Evolutionary conservation across 2,888 invertebrate species (phyloP), one percentile per base, ranked within the genome.

Genomic region (Allacma fusca): DNA sequence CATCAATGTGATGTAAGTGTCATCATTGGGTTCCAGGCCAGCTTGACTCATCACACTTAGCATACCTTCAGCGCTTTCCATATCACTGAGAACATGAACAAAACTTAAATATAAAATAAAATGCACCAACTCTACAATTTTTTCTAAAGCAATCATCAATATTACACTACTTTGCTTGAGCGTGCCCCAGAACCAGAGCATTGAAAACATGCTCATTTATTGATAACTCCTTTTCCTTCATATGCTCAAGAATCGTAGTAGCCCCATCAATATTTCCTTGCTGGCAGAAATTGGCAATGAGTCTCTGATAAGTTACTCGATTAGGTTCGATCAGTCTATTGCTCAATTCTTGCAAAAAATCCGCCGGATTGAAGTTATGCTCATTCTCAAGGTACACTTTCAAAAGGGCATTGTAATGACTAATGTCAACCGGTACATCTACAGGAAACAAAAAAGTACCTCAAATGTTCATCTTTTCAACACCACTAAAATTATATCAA

Each of bases 321-420:
- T 96, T 95, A 0, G 96, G 94, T 85, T 92, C 91, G 71, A 96
- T 88, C 5, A 91, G 91, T 85, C 92, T 92, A n/a, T 88, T 88
- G 85, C 93, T 92, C 85, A 97, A 88, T 83, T 92, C 91, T 19
- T 90, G 88, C 40, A 96, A 88, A 85, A 96, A 92, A 79, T 93
- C 91, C 0, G 91, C 90, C 0, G 95, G 94, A n/a, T 92, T 92
- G 86, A 96, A 96, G 29, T 89, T 88, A 85, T 93, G 91, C 84
- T 94, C 92, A 86, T 96, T 96, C 86, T 96, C 95, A 84, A 95
- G 87, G 86, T 95, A 94, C 0, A 95, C 93, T 80, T 93, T 88
- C 65, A 97, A 87, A 34, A 96, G 87, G 0, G 94, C 93, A 88
- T 97, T 97, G 87, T 95, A 96, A 86, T 96, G 95, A 0, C 93